Evolutionary conservation across 2,888 invertebrate genomes (phyloP).

Genomic region (Agrotis segetum): DNA sequence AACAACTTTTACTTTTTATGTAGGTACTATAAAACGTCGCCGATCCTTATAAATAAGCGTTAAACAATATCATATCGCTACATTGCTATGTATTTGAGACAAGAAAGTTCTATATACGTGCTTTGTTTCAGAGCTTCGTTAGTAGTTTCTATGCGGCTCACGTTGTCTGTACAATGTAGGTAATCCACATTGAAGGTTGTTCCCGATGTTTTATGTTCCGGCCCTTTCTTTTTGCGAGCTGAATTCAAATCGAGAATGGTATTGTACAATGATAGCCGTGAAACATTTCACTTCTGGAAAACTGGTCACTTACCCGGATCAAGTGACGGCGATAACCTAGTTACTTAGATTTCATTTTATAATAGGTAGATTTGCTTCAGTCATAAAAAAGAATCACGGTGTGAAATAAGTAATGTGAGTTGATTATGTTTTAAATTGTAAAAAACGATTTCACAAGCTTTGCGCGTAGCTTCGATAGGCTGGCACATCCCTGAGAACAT

Average conservation of each 20-base stretch:
- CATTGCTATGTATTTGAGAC: conserved; percentile 59
- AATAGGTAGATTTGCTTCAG: conserved; percentile 5
- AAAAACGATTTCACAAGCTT: conserved; percentile 25
- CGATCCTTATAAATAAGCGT: conserved; percentile 36
- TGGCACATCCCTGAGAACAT: conserved; percentile 54
- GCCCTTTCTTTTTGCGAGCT: conserved; percentile 77
- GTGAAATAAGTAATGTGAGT: conserved; percentile 8
- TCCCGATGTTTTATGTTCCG: conserved; percentile 68
- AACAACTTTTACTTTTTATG: conserved; percentile 65
- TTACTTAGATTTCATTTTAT: conserved; percentile 33
- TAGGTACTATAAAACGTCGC: conserved; percentile 29
- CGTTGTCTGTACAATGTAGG: conserved; percentile 66
- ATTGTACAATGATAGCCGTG: conserved; percentile 31
- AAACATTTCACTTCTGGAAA: conserved; percentile 38
- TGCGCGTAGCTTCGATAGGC: conserved; percentile 12
- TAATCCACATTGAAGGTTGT: conserved; percentile 76
- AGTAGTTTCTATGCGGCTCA: conserved; percentile 74
- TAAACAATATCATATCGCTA: conserved; percentile 32
- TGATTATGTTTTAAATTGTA: conserved; percentile 12
- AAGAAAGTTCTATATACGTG: conserved; percentile 79
- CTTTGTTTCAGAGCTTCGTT: conserved; percentile 71
- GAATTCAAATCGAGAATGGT: conserved; percentile 69
- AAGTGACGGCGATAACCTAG: conserved; percentile 32
- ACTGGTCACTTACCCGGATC: conserved; percentile 47
- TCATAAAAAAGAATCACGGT: conserved; percentile 7